phyloP scores from a whole-genome alignment of 1,140 invertebrate species.

The Luehdorfia chinensis region DNA sequence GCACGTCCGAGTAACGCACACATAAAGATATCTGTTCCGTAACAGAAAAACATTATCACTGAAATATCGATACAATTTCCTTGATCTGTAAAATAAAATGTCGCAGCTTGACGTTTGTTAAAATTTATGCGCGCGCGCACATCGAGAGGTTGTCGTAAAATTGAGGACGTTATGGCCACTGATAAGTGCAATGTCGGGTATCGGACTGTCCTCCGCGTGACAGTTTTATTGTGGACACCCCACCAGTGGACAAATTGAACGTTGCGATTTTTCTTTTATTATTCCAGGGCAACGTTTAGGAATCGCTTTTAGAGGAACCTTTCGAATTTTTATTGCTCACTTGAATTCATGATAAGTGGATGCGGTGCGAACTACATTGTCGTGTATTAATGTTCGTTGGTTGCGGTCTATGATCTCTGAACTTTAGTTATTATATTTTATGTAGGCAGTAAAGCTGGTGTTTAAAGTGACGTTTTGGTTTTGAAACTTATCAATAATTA shows the following conservation, averaged over 20 bases:
- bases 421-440: too few relatives aligned
- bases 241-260: slow-evolving; percentile 48
- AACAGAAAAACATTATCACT: slow-evolving; percentile 66
- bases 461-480: too few relatives aligned
- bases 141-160: slow-evolving; percentile 65
- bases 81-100: slow-evolving; percentile 72
- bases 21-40: slow-evolving; percentile 65
- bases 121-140: slow-evolving; percentile 63
- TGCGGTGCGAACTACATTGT: not conserved
- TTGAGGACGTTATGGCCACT: slow-evolving; percentile 69
- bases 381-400: not conserved
- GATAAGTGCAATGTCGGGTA: slow-evolving; percentile 65
- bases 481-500: too few relatives aligned
- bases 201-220: slow-evolving; percentile 49
- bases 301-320: slow-evolving; percentile 5
- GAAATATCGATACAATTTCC: slow-evolving; percentile 72
- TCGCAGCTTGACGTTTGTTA: slow-evolving; percentile 58
- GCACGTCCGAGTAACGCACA: slow-evolving; percentile 44
- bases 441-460: too few relatives aligned
- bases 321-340: slow-evolving; percentile 4
- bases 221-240: slow-evolving; percentile 71
- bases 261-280: slow-evolving; percentile 38
- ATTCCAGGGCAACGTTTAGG: slow-evolving; percentile 7
- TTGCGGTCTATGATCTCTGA: not conserved
- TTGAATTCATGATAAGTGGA: not conserved